Evolutionary conservation across 2,797 vertebrate species (phyloP), one percentile per base, ranked within the genome.

Genomic region (Manis pentadactyla): DNA sequence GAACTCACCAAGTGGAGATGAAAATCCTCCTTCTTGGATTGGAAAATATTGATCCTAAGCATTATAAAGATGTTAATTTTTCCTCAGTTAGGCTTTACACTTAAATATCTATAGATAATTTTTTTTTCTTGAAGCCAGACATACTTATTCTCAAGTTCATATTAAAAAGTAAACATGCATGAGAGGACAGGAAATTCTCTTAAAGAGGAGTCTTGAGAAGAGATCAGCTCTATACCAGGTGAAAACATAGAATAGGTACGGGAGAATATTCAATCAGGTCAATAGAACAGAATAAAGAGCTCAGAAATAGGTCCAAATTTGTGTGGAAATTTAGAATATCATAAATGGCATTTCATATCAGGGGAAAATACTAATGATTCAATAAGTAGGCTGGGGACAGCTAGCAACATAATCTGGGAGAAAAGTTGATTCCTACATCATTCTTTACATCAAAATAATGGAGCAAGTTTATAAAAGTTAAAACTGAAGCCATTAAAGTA

Each of bases 371-470:
- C 5, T 23, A 31, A 57, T 34, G 66, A 11, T 87, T 75, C 81
- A 83, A 27, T 63, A 78, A n/a, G 49, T 51, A 64, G 25, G 29
- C 61, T 68, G 82, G 6, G 34, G 39, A 57, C 37, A 93, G 15
- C 68, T 25, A 13, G 49, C 25, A 51, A 73, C 7, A 17, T 37
- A 46, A 63, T n/a, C 34, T 92, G n/a, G n/a, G 8, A 55, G 27
- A 46, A 73, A 88, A 77, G n/a, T 63, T 74, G 53, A 78, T 83
- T 68, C 82, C 19, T 68, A 39, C 21, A 90, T 96, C 37, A 87
- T 29, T 90, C 71, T 87, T 88, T 85, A 63, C 27, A 82, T 82
- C 63, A 91, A 90, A 93, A 63, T 87, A 93, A 88, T 74, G 55
- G 61, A 91, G 13, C 21, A 68, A 94, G 37, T 87, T n/a, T 75